Conservation (phyloP, 1,140 invertebrate genomes). For the Hylaeus volcanicus region DNA sequence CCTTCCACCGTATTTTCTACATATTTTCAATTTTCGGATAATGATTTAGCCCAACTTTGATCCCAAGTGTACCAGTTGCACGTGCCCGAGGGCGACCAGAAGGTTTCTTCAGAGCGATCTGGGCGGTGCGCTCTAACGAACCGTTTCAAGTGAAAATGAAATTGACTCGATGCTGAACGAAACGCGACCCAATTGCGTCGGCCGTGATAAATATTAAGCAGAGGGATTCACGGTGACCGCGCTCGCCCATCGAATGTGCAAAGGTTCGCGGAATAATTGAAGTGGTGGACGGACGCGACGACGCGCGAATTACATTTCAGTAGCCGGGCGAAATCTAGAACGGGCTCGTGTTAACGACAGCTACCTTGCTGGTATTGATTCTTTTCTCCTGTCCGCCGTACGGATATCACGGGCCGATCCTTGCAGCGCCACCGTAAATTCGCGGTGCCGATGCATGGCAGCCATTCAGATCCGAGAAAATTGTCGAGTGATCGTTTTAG, state of each 20-base stretch:
- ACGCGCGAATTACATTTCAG: conserved; percentile 1
- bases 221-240: not conserved
- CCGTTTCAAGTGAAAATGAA: conserved; percentile 42
- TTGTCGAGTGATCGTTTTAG: too few species aligned
- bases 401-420: not conserved
- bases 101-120: conserved; percentile 23
- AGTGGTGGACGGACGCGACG: not conserved
- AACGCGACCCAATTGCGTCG: conserved; percentile 40
- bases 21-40: too few species aligned
- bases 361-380: conserved; percentile 11
- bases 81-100: conserved; percentile 22
- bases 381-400: not conserved
- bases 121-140: conserved; percentile 22
- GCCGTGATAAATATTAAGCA: conserved; percentile 39
- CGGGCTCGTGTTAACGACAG: not conserved
- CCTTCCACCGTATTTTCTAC: too few species aligned
- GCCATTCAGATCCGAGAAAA: not conserved
- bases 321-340: not conserved
- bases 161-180: conserved; percentile 34
- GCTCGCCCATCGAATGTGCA: not conserved
- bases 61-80: not conserved
- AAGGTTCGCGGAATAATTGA: conserved; percentile 26
- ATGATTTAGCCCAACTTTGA: too few species aligned
- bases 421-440: not conserved
- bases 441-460: not conserved